Evolutionary conservation across 1,140 invertebrate species (phyloP), one percentile per base, ranked within the genome.

Genomic region (Cydia pomonella): DNA sequence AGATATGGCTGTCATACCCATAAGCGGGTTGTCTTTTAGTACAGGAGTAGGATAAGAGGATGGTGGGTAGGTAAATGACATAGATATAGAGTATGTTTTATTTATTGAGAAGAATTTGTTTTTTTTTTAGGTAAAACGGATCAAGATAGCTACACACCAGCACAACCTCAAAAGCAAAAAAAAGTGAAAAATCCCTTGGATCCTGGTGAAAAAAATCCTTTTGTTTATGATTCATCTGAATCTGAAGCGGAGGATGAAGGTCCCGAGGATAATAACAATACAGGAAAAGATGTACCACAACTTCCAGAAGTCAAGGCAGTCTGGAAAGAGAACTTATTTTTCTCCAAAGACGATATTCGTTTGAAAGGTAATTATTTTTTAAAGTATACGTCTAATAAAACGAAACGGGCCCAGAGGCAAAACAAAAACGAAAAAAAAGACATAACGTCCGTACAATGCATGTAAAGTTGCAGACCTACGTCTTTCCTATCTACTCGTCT

Each of bases 141-240:
- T 33, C 78, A 88, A 73, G 79, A 83, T 73, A 73, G 84, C 38
- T 89, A 87, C 77, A 82, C 84, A 74, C 75, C 87, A 29, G 18
- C 87, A 44, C 75, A 82, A 80, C 77, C 62, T 73, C 73, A 83
- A 64, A 90, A 86, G 64, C 83, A 90, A 25, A 76, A 80, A 21
- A 91, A 91, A 88, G 78, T 90, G 10, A 90, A 87, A 80, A 89
- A 94, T 77, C 89, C 90, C 13, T 72, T 93, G 7, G 85, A 93
- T 73, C 87, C 79, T n/a, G 81, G 84, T 74, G 84, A 87, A 81
- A 92, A 90, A 80, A 95, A 95, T 86, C 93, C 94, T 12, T 95
- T 95, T 86, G 92, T 94, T n/a, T 95, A 95, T 85, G 95, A 95
- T 83, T 95, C 95, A 74, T 95, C 94, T 25, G 94, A 95, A 75